A percentile compares a stretch with the other conserved stretches of the same genome.
Conservation (phyloP, 2,797 vertebrate species). For the Delichon dasypus region DNA sequence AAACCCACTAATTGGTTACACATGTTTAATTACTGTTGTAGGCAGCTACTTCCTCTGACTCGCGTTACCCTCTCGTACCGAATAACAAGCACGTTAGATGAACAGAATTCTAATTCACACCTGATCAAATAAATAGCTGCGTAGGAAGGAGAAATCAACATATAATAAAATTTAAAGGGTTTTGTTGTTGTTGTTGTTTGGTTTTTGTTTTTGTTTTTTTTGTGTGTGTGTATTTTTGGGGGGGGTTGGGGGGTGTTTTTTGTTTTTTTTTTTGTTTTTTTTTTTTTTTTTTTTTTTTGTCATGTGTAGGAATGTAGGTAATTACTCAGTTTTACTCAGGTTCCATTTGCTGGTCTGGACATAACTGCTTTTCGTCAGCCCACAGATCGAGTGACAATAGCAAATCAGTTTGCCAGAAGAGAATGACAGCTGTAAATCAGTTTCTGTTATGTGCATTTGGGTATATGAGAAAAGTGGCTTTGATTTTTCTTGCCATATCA, state of each 20-base stretch:
- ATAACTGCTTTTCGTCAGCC: slow-evolving; percentile 69
- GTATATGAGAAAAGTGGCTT: slow-evolving; percentile 27
- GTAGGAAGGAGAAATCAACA: slow-evolving; percentile 69
- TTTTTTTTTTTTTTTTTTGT: not conserved
- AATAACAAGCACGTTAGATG: slow-evolving; percentile 80
- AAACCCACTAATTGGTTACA: slow-evolving; percentile 95
- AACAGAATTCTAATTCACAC: slow-evolving; percentile 87
- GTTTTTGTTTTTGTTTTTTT: not conserved
- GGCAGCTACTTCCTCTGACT: slow-evolving; percentile 92
- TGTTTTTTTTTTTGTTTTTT: not conserved
- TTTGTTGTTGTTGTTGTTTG: too few relatives aligned
- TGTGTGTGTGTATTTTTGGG: not conserved
- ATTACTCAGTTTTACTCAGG: slow-evolving; percentile 51
- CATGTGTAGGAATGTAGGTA: slow-evolving; percentile 8
- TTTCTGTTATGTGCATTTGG: slow-evolving; percentile 20
- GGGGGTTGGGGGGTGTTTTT: not conserved
- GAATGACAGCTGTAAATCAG: slow-evolving; percentile 64
- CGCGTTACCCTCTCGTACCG: slow-evolving; percentile 83
- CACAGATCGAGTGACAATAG: slow-evolving; percentile 60
- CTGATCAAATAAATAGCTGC: slow-evolving; percentile 84
- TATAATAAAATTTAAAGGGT: slow-evolving; percentile 47
- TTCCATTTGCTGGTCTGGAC: slow-evolving; percentile 49
- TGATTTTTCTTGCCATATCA: not conserved
- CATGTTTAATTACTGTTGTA: slow-evolving; percentile 98
- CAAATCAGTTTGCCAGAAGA: slow-evolving; percentile 52